A percentile compares a stretch with the other conserved stretches of the same genome.
Conservation (phyloP, 2,888 invertebrate species). For the Rutpela maculata region DNA sequence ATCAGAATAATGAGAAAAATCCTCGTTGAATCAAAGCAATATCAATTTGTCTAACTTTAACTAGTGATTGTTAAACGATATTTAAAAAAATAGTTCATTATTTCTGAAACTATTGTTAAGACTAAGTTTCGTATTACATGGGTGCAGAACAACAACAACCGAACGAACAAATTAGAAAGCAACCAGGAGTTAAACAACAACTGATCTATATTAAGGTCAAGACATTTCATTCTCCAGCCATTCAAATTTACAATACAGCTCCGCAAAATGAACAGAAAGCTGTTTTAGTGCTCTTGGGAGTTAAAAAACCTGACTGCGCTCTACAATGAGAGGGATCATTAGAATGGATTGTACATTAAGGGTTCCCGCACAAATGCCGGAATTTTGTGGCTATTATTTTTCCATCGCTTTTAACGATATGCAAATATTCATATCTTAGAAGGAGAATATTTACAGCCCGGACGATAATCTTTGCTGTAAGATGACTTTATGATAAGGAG, state of each 20-base stretch:
- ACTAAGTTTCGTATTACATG: background rate
- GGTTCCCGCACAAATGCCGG: slow-evolving; percentile 5
- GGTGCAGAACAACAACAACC: background rate
- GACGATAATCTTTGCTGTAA: slow-evolving; percentile 4
- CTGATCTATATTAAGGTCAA: slow-evolving; percentile 21
- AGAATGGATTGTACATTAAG: slow-evolving; percentile 35
- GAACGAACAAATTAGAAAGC: no score
- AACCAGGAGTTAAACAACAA: background rate
- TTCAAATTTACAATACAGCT: slow-evolving; percentile 21
- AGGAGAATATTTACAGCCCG: slow-evolving; percentile 15
- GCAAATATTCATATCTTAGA: slow-evolving; percentile 38
- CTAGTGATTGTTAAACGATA: no score
- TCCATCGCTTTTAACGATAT: slow-evolving; percentile 34
- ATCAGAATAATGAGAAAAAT: no score
- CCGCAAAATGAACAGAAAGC: slow-evolving; percentile 20
- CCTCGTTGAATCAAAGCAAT: no score
- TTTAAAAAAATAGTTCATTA: background rate
- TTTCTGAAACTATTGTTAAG: background rate
- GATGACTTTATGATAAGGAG: background rate
- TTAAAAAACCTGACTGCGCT: slow-evolving; percentile 18
- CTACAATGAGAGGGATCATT: slow-evolving; percentile 21
- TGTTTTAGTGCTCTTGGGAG: slow-evolving; percentile 15
- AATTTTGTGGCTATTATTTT: slow-evolving; percentile 32
- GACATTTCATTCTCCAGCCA: slow-evolving; percentile 1
- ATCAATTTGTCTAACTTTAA: no score